Evolutionary conservation across 2,113 vertebrate species (phyloP).

Genomic region (Calidris pugnax): DNA sequence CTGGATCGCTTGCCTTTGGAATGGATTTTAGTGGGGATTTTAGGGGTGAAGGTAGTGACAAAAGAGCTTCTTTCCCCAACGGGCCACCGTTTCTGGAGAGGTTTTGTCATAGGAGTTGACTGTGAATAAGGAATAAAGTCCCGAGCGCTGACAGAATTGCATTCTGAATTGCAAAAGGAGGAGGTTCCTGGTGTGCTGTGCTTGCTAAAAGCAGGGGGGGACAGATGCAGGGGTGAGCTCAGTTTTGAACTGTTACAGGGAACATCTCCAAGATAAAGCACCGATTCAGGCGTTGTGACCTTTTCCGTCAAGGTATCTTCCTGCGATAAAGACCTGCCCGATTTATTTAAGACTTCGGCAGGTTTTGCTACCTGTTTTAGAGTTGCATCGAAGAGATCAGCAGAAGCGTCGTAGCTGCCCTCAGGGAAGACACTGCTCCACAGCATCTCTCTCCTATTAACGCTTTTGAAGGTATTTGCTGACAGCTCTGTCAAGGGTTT

Average conservation of each 20-base stretch:
- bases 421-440: background rate
- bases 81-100: constrained; percentile 3
- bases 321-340: background rate
- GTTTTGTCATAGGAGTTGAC: constrained; percentile 78
- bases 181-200: constrained; percentile 12
- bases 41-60: background rate
- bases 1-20: constrained; percentile 36
- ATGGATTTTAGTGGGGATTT: constrained; percentile 30
- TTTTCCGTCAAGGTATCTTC: constrained; percentile 22
- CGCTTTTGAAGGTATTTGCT: background rate
- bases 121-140: constrained; percentile 79
- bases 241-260: background rate
- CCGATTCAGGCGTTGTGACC: background rate
- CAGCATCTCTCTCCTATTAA: background rate
- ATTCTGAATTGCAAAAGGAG: constrained; percentile 29
- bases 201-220: background rate
- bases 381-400: constrained; percentile 80
- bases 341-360: constrained; percentile 32
- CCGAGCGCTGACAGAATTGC: background rate
- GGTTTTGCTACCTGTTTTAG: constrained; percentile 12
- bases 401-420: constrained; percentile 77
- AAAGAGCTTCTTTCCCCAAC: background rate
- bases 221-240: background rate
- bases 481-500: background rate
- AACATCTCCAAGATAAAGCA: background rate